Evolutionary conservation across 2,113 vertebrate species (phyloP).

Genomic region (Lagopus leucura): DNA sequence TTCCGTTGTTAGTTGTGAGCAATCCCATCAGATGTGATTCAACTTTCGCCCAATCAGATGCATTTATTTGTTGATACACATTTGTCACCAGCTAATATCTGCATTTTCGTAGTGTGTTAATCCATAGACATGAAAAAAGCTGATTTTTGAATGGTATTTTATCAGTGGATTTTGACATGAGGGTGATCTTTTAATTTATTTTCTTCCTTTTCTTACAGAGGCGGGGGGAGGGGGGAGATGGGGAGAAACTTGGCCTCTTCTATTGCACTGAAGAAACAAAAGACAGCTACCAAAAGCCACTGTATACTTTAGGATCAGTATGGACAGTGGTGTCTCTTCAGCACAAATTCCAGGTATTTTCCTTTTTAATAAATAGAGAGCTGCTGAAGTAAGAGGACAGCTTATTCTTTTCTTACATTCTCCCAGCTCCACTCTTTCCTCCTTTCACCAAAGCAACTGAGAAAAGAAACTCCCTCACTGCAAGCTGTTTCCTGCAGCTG

Average conservation of each 20-base stretch:
- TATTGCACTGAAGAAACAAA: neutral
- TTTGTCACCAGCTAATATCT: neutral
- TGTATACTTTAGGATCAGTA: neutral
- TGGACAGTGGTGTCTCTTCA: neutral
- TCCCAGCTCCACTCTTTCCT: rapidly evolving
- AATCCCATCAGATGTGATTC: neutral
- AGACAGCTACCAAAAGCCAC: neutral
- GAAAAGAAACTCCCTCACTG: neutral
- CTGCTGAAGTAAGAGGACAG: neutral
- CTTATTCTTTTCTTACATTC: neutral
- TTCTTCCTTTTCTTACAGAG: neutral
- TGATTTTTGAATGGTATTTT: neutral
- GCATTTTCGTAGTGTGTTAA: neutral
- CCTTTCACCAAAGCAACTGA: neutral
- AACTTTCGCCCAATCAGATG: neutral
- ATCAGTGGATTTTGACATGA: neutral
- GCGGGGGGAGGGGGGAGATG: too few species aligned
- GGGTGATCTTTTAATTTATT: neutral
- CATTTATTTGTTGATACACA: neutral
- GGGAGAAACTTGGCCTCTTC: neutral
- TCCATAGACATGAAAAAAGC: neutral
- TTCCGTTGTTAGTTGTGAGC: neutral
- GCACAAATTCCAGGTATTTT: neutral
- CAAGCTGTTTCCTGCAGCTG: neutral
- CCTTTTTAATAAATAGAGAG: neutral